Base-by-base conservation (phyloP, 2,113 vertebrate genomes). In the Xyrauchen texanus region DNA sequence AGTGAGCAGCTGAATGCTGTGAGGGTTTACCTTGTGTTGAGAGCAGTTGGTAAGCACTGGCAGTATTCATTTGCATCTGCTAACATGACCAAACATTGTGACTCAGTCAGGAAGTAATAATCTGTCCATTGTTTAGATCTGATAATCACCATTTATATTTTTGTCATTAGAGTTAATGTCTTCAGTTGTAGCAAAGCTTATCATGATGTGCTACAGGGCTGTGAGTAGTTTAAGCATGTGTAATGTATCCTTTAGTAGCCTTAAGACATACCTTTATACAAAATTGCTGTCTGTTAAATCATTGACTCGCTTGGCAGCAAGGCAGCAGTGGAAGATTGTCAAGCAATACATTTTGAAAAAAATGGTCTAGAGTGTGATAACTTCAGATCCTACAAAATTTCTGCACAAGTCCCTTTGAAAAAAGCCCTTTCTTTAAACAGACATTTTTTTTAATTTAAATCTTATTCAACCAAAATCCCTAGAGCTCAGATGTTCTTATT, bases 381-480 rank as follows among this genome's bases (percentile, higher is more conserved):
- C 8, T 34, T 8, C 4, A 46, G 52, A 66, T 13, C 51, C 67
- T 68, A 61, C 55, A 7, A 67, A 4, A 15, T 47, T 34, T 34
- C 21, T 34, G 21, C 21, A 34, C 21, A 34, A 34, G 21, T 34
- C 21, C 21, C 11, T 47, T 34, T 34, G n/a, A 42, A 68, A 77
- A 60, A n/a, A 68, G 61, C 49, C 45, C n/a, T 60, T 42, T 45
- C 55, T 5, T 55, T 21, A 47, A 57, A 61, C 42, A n/a, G 12
- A 46, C 45, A 47, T 21, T 77, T 76, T 67, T 66, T 21, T 34
- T 34, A 1, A 34, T 1, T 34, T 3, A 34, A 34, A 34, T 34
- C 1, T 34, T 34, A 34, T 61, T 78, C 65, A 78, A 5, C 76
- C 60, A 67, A 52, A 77, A 58, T 60, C 44, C 42, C 46, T 47